Base-by-base conservation (phyloP, 2,888 invertebrate species). In the Epinotia brunnichana region DNA sequence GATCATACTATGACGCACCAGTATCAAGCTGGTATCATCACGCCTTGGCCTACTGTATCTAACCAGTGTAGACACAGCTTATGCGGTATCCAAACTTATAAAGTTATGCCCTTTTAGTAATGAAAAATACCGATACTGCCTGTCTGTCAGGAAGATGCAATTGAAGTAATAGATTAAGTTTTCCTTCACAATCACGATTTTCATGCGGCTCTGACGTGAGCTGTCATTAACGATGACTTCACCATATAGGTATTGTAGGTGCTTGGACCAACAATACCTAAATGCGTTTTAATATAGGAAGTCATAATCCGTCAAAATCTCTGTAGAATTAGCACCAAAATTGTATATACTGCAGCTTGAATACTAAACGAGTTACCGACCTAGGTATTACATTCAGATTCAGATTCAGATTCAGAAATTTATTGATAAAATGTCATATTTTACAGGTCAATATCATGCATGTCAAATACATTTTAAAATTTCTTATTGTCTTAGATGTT, bases 151-250 rank as follows among this genome's bases (percentile, higher is more conserved):
- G 83, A 82, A 83, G 81, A 76, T 79, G 81, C 85, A 83, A 84
- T 82, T 81, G 79, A 81, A 77, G 77, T 80, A 80, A 19, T 61
- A 73, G 82, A 82, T 79, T 83, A 81, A 85, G 84, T 87, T 87
- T 88, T 84, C 86, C 85, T 76, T 78, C 75, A 79, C 66, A 80
- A 85, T 91, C 91, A 91, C 91, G 91, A 91, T 87, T 89, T 87
- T 82, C 84, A 87, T 83, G 85, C 85, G 79, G 80, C 79, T 82
- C 82, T 83, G 84, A 85, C 76, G 77, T 79, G 74, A 81, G 80
- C 72, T 66, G 80, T 86, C 81, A 88, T 87, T 84, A 85, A 73
- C 73, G 86, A 87, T 91, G 90, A 91, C 84, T 86, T 90, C 90
- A 90, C 83, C 79, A 75, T 74, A 44, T 41, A 61, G 7, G 21